These are phyloP conservation scores for Melinopterus prodromus DNA, from an alignment of 2,888 invertebrate genomes.

Conservation along the genomic window DNA sequence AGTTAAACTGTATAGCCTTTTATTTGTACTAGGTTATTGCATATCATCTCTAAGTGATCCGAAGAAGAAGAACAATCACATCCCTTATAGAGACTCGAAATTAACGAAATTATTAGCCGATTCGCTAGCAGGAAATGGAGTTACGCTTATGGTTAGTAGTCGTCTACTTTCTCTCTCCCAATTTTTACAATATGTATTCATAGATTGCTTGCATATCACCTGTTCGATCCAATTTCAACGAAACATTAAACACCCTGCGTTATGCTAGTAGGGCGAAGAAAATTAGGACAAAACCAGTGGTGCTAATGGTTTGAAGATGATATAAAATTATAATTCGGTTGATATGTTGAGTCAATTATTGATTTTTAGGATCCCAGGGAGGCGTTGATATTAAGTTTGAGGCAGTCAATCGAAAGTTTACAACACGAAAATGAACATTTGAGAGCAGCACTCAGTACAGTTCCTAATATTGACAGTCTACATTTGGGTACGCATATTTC, in stretches of 20 bases:
- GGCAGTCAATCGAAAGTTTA: conserved; percentile 85
- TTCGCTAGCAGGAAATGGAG: conserved; percentile 92
- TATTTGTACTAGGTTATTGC: conserved; percentile 78
- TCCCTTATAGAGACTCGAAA: conserved; percentile 94
- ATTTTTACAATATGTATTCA: conserved; percentile 42
- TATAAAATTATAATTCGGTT: not conserved
- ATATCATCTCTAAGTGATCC: conserved; percentile 90
- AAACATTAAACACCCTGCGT: conserved; percentile 89
- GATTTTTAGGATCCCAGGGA: conserved; percentile 84
- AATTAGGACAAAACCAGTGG: conserved; percentile 91
- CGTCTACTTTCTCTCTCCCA: not conserved
- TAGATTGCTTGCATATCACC: conserved; percentile 96
- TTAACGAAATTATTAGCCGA: conserved; percentile 92
- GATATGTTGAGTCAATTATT: not conserved
- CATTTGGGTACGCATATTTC: not conserved
- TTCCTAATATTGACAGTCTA: not conserved
- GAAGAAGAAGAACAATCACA: conserved; percentile 82
- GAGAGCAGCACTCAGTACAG: conserved; percentile 1
- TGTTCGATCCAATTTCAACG: conserved; percentile 82
- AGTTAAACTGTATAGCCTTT: not conserved
- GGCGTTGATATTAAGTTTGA: conserved; percentile 86
- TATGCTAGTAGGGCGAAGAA: conserved; percentile 93
- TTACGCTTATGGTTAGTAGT: conserved; percentile 85
- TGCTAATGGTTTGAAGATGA: conserved; percentile 78
- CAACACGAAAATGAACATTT: conserved; percentile 91